Conservation (phyloP, 2,113 vertebrate genomes). For the Sylvilagus bachmani region DNA sequence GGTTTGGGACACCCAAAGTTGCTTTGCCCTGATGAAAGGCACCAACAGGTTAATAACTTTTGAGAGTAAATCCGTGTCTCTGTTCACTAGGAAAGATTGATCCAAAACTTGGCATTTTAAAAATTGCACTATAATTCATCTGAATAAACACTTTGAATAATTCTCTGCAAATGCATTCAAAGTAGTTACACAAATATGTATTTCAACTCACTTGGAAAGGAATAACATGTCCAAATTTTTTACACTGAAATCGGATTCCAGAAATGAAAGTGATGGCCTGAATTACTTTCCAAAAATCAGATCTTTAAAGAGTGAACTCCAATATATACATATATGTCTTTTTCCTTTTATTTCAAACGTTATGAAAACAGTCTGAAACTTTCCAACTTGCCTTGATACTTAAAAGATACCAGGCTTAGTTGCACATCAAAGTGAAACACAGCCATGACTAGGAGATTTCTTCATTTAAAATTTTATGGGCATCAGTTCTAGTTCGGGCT, state of each 20-base stretch:
- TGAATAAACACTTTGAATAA: slow-evolving; percentile 77
- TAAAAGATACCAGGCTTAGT: not conserved
- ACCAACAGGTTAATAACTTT: slow-evolving; percentile 64
- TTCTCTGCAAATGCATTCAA: slow-evolving; percentile 75
- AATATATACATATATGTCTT: not conserved
- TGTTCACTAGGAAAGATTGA: slow-evolving; percentile 58
- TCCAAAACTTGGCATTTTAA: slow-evolving; percentile 67
- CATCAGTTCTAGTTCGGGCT: no score
- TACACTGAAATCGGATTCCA: slow-evolving; percentile 64
- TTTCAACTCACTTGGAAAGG: slow-evolving; percentile 74
- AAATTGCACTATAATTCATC: slow-evolving; percentile 61
- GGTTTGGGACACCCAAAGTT: not conserved
- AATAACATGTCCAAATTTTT: slow-evolving; percentile 71
- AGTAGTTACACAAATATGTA: slow-evolving; percentile 70
- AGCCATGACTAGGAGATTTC: not conserved
- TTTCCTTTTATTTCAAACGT: not conserved
- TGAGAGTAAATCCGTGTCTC: slow-evolving; percentile 60
- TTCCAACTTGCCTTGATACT: not conserved
- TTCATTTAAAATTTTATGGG: not conserved
- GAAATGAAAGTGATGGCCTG: slow-evolving; percentile 66
- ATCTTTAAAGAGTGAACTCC: slow-evolving; percentile 33
- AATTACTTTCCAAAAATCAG: slow-evolving; percentile 62
- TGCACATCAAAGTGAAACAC: not conserved
- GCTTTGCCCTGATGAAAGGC: slow-evolving; percentile 19
- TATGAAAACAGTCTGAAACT: slow-evolving; percentile 19